These are phyloP conservation scores for Himalopsyche japonica DNA, from an alignment of 2,888 invertebrate genomes.

Conservation along the genomic window DNA sequence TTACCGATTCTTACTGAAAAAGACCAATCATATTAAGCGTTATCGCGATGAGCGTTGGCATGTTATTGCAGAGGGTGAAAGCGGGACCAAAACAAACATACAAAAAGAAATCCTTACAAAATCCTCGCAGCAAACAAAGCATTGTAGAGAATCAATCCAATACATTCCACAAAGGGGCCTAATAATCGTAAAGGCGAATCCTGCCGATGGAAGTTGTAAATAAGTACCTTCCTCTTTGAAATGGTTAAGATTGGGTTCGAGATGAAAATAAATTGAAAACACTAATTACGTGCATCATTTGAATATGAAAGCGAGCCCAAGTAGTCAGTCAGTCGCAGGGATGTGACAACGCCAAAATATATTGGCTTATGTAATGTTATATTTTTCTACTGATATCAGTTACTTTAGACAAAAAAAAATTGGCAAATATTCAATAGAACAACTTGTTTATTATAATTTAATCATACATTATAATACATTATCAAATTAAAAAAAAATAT, in stretches of 20 bases:
- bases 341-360: background rate
- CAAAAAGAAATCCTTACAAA: background rate
- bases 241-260: background rate
- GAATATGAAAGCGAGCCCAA: background rate
- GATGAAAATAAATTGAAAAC: background rate
- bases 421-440: too few relatives aligned
- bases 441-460: too few relatives aligned
- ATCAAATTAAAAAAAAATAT: too few relatives aligned
- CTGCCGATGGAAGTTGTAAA: background rate
- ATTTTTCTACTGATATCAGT: too few relatives aligned
- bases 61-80: background rate
- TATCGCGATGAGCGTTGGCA: too few relatives aligned
- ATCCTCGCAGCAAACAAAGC: background rate
- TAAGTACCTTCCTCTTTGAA: background rate
- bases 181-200: background rate
- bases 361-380: too few relatives aligned
- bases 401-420: too few relatives aligned
- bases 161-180: background rate
- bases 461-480: too few relatives aligned
- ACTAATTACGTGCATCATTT: constrained; percentile 1
- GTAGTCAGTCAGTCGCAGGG: background rate
- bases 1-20: background rate
- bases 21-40: background rate
- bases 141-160: background rate
- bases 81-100: background rate